Evolutionary conservation across 2,888 invertebrate genomes (phyloP).

Genomic region (Pandemis cinnamomeana): DNA sequence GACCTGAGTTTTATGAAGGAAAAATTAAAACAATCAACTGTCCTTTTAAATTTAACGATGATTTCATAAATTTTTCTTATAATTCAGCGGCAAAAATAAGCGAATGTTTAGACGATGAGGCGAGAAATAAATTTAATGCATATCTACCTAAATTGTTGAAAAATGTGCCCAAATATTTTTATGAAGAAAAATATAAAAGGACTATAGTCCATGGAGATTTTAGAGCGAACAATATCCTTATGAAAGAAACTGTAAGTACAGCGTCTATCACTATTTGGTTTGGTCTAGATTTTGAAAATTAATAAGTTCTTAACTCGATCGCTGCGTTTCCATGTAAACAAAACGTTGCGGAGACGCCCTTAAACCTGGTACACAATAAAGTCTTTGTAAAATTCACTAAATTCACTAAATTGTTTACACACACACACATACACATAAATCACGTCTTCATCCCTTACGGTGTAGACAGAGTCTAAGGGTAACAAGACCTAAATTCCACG

Average conservation of each 20-base stretch:
- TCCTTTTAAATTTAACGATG: slow-evolving; percentile 49
- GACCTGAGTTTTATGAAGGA: slow-evolving; percentile 40
- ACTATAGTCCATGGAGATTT: slow-evolving; percentile 69
- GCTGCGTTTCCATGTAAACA: too few species aligned
- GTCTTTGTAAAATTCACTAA: too few species aligned
- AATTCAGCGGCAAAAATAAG: slow-evolving; percentile 44
- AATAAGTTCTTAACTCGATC: too few species aligned
- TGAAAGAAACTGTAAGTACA: slow-evolving; percentile 59
- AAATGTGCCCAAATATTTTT: background rate
- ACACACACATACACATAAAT: too few species aligned
- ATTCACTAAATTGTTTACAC: too few species aligned
- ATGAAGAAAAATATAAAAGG: slow-evolving; percentile 40
- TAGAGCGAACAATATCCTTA: slow-evolving; percentile 64
- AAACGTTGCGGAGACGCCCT: too few species aligned
- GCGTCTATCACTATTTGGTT: too few species aligned
- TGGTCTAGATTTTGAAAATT: too few species aligned
- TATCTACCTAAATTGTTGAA: background rate
- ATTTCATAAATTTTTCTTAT: slow-evolving; percentile 49
- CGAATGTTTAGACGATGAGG: slow-evolving; percentile 11
- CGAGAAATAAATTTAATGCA: background rate
- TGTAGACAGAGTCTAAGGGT: too few species aligned
- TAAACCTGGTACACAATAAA: too few species aligned
- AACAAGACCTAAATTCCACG: too few species aligned
- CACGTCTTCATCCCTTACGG: too few species aligned
- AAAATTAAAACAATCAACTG: slow-evolving; percentile 49